These are phyloP conservation scores for Pelusios castaneus DNA, from an alignment of 2,113 vertebrate species.

Conservation along the genomic window DNA sequence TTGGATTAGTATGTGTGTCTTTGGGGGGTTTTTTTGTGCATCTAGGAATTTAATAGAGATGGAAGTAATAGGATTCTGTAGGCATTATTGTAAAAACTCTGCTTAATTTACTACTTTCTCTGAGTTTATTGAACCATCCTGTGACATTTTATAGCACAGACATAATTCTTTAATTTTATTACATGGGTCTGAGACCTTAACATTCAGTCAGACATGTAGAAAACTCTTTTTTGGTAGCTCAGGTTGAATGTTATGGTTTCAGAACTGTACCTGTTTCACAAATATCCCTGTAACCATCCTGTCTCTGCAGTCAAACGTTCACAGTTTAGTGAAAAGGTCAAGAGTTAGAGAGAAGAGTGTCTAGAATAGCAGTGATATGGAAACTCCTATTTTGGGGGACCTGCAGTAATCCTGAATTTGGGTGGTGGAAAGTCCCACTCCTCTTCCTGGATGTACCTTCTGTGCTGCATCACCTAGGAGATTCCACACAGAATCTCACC, in stretches of 20 bases:
- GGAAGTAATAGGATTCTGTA: not conserved
- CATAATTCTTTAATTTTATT: not conserved
- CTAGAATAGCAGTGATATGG: not conserved
- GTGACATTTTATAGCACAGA: too few species aligned
- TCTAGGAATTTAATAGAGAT: not conserved
- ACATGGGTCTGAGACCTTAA: not conserved
- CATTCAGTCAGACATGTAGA: not conserved
- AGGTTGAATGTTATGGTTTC: not conserved
- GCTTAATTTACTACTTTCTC: not conserved
- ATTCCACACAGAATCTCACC: not conserved
- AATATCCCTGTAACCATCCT: not conserved
- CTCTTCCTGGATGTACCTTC: not conserved
- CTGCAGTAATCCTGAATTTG: not conserved
- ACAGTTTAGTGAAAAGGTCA: not conserved
- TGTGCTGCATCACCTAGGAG: not conserved
- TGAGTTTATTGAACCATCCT: not conserved
- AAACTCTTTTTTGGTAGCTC: not conserved
- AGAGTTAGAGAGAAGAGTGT: not conserved
- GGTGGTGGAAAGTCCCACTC: fast-evolving
- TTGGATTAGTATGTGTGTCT: not conserved
- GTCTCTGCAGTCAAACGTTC: not conserved
- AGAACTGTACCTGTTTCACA: not conserved
- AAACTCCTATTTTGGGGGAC: not conserved
- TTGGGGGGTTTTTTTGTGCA: not conserved
- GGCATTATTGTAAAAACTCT: not conserved